Conservation (phyloP, 2,797 vertebrate species). For the Miichthys miiuy region DNA sequence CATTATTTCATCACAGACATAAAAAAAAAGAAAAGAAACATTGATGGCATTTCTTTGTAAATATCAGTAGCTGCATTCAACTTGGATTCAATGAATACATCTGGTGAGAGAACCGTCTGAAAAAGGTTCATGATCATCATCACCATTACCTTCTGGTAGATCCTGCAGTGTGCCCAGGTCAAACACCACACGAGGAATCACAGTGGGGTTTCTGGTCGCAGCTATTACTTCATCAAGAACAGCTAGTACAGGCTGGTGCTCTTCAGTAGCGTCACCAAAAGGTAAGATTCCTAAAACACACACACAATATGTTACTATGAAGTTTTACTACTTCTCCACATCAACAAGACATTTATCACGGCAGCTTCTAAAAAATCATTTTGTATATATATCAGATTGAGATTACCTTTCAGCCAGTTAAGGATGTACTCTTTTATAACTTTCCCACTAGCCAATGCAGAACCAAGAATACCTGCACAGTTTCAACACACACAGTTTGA, state of each 20-base stretch:
- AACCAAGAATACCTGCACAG: conserved; percentile 63
- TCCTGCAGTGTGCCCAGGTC: conserved; percentile 51
- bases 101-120: neutral
- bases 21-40: neutral
- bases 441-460: conserved; percentile 54
- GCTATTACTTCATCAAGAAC: conserved; percentile 26
- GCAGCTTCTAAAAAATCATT: too few relatives aligned
- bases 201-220: conserved; percentile 26
- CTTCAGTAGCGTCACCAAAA: neutral
- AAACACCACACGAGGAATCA: conserved; percentile 19
- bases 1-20: neutral
- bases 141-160: conserved; percentile 42
- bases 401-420: conserved; percentile 60
- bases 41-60: neutral
- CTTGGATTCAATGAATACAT: neutral
- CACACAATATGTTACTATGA: neutral
- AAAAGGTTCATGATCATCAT: neutral
- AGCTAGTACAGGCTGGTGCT: conserved; percentile 41
- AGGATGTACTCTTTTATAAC: conserved; percentile 10
- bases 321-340: neutral
- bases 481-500: neutral
- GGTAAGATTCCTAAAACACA: conserved; percentile 39
- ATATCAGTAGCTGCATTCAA: neutral
- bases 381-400: neutral
- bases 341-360: neutral